Base-by-base conservation (phyloP, 1,140 invertebrate genomes). In the Drosophila lowei region DNA sequence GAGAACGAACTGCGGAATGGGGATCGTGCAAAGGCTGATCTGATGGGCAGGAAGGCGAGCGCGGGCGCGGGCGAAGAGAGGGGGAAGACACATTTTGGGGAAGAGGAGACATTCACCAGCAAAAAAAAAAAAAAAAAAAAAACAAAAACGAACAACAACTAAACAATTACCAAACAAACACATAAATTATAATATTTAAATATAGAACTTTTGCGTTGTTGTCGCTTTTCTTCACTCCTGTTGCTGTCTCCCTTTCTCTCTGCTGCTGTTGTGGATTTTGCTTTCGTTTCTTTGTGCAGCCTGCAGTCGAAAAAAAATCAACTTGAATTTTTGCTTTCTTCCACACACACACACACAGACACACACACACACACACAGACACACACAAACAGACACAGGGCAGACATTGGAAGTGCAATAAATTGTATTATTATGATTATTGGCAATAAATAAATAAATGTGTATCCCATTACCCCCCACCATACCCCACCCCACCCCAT, bases 171-270 rank as follows among this genome's bases (percentile, higher is more conserved):
- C 83, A 85, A 85, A 85, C 81, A 85, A 85, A 81, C 77, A 86
- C 83, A 85, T 85, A 85, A 85, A 85, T 85, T 85, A 86, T 85
- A 86, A 86, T 85, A 85, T 85, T 85, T 86, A 86, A 86, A 86
- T 86, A 88, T 86, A 86, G 81, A 86, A 88, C 81, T 88, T 86
- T 86, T 86, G 78, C 84, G 83, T 81, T 86, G 81, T 86, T 77
- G 81, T 81, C 68, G 72, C 56, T 38, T 38, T 38, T 38, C 34
- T 38, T 38, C 11, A 13, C 11, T 38, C 34, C 66, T 50, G 70
- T 53, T 68, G 42, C 49, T 60, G 57, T 60, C 48, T 59, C 34
- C 42, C 52, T 67, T 53, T 43, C 16, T 25, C 50, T 46, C 30
- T 64, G 43, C 44, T 38, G 13, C 43, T 68, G 34, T 56, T 63